Base-by-base conservation (phyloP, 2,888 invertebrate species). In the Mechanitis mazaeus region DNA sequence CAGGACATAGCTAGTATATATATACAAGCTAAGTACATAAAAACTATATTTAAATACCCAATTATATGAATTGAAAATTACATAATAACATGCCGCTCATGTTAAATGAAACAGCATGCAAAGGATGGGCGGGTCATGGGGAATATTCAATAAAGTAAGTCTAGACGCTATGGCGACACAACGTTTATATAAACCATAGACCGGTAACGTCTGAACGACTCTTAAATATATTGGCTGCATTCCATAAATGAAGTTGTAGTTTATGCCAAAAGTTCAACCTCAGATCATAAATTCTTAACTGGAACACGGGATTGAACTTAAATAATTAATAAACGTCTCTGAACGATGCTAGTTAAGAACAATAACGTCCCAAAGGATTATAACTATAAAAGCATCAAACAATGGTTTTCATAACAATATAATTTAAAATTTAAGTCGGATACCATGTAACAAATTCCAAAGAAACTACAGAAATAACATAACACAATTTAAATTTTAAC, bases 91-190 rank as follows among this genome's bases (percentile, higher is more conserved):
- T 60, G 61, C 61, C 59, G 56, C 61, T 64, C 55, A 63, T 68
- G 59, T 64, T 64, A 66, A 65, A 67, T 64, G 69, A 71, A 69
- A 64, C 59, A 57, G 56, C 59, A 56, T 58, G 64, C 66, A 54
- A 47, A 55, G 60, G 66, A 66, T 66, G 71, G 70, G 70, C 69
- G 69, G 69, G 72, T 75, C 68, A 72, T 67, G 74, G 71, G 74
- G 75, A 77, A 75, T 72, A 74, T 71, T 74, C 71, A 69, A 76
- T 75, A 74, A 78, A 2, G 72, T 69, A 72, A 73, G 75, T 77
- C 75, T 79, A 85, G 84, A 82, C 87, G 71, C 67, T 63, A 65
- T 67, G 87, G 83, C 86, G 87, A 79, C 84, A 72, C 69, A 71
- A 69, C 70, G 55, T 64, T 74, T 53, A 53, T 75, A 81, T 81